These are phyloP conservation scores for Lophotriccus pileatus DNA, from an alignment of 2,797 vertebrate genomes.

Conservation along the genomic window DNA sequence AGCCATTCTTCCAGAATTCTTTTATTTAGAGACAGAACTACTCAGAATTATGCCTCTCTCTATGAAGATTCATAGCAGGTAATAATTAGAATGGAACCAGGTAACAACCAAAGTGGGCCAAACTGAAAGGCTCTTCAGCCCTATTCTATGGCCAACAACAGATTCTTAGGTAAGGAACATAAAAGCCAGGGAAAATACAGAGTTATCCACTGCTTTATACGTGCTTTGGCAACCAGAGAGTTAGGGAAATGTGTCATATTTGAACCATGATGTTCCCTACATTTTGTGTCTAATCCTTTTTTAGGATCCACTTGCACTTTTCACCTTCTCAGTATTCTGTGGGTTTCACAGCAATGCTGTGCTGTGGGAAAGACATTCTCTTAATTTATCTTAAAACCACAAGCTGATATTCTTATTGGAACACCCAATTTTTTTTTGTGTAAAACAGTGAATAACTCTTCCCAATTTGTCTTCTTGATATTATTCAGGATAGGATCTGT, in stretches of 20 bases:
- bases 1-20: not conserved
- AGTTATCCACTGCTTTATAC: not conserved
- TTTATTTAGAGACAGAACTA: not conserved
- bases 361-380: not conserved
- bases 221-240: not conserved
- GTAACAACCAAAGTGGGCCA: not conserved
- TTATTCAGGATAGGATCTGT: not conserved
- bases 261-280: not conserved
- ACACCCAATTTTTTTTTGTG: not conserved
- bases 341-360: not conserved
- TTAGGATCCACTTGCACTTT: not conserved
- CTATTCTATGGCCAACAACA: not conserved
- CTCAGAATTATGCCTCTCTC: not conserved
- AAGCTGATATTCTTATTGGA: not conserved
- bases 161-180: not conserved
- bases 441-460: not conserved
- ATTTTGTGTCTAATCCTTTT: not conserved
- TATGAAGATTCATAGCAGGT: not conserved
- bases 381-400: not conserved
- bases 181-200: not conserved
- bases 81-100: not conserved
- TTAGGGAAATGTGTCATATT: not conserved
- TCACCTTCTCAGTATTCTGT: not conserved
- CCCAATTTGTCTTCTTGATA: not conserved
- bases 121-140: not conserved